Evolutionary conservation across 2,888 invertebrate species (phyloP).

Genomic region (Hipparchia semele): DNA sequence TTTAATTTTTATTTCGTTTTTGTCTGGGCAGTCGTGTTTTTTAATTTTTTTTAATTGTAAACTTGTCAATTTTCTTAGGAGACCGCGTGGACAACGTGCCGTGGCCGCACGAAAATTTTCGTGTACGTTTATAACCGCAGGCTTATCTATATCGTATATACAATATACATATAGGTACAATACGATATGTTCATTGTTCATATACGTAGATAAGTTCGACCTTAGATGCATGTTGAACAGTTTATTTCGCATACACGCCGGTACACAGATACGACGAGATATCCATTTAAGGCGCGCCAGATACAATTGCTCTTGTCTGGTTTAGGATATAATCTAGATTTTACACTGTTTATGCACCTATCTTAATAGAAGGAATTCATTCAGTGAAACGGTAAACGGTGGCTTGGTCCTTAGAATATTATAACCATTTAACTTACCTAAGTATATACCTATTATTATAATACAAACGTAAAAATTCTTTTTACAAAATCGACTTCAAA

Average conservation of each 20-base stretch:
- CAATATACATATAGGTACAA: no score
- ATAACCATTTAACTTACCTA: background rate
- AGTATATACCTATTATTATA: no score
- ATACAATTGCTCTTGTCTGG: conserved; percentile 43
- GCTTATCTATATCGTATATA: no score
- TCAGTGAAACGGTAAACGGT: conserved; percentile 28
- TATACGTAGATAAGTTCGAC: background rate
- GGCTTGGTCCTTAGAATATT: conserved; percentile 4
- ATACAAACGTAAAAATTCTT: no score
- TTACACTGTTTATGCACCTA: conserved; percentile 39
- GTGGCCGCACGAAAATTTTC: no score
- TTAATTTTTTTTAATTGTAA: no score
- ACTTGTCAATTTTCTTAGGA: no score
- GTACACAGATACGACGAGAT: conserved; percentile 35
- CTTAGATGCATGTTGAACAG: conserved; percentile 17
- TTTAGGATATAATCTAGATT: conserved; percentile 43
- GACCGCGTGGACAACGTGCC: no score
- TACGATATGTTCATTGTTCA: background rate
- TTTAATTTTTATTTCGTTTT: no score
- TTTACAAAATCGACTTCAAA: no score
- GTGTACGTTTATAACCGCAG: no score
- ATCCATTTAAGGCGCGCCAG: conserved; percentile 38
- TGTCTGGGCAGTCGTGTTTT: no score
- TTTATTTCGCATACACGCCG: conserved; percentile 26
- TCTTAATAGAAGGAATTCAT: conserved; percentile 35